Evolutionary conservation across 2,113 vertebrate species (phyloP).

Genomic region (Engystomops pustulosus): DNA sequence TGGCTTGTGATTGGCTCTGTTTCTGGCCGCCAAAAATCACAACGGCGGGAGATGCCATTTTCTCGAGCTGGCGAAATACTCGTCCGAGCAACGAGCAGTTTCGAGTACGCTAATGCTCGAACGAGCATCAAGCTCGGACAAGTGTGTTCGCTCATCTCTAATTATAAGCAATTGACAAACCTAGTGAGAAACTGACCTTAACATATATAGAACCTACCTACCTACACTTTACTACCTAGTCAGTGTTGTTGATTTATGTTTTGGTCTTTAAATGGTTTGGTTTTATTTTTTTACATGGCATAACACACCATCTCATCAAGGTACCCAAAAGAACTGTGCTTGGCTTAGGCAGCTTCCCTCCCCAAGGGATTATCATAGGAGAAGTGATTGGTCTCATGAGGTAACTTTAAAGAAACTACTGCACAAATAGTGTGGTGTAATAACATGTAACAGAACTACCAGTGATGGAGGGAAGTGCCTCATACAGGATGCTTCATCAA

Average conservation of each 20-base stretch:
- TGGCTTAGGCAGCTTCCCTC: not conserved
- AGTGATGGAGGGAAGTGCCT: not conserved
- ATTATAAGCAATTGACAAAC: no score
- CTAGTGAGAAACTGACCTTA: no score
- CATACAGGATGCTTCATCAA: not conserved
- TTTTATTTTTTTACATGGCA: not conserved
- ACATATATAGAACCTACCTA: no score
- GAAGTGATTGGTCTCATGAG: slow-evolving; percentile 40
- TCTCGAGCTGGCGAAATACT: no score
- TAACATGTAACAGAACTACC: slow-evolving; percentile 28
- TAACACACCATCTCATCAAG: slow-evolving; percentile 10
- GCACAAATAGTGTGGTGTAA: slow-evolving; percentile 45
- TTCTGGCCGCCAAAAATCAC: no score
- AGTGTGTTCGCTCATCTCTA: no score
- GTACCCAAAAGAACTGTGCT: not conserved
- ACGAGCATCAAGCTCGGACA: no score
- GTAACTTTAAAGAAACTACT: slow-evolving; percentile 30
- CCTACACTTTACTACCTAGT: not conserved
- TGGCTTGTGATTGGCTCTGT: no score
- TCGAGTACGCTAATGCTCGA: no score
- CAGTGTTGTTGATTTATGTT: not conserved
- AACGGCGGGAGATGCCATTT: no score
- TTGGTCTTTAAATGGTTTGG: not conserved
- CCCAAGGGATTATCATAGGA: slow-evolving; percentile 9
- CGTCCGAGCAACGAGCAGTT: no score